Conservation (phyloP, 1,140 invertebrate genomes). For the Diachasma alloeum region DNA sequence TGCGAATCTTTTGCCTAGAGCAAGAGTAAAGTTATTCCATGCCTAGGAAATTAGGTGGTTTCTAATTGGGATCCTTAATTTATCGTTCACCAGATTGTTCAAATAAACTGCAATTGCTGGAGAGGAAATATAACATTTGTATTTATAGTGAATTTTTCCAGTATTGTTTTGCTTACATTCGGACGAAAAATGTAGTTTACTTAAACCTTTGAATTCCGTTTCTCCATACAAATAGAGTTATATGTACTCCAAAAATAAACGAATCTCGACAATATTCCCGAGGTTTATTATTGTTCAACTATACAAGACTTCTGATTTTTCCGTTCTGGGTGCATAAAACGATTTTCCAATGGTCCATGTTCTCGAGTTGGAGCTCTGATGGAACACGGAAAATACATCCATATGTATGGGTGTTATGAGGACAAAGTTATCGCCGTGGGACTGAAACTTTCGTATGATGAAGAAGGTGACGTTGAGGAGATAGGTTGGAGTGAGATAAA, state of each 20-base stretch:
- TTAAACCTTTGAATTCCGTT: too few relatives aligned
- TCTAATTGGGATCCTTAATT: background rate
- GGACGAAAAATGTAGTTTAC: too few relatives aligned
- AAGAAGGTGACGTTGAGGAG: constrained; percentile 9
- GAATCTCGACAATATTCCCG: background rate
- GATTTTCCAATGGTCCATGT: background rate
- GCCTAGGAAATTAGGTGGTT: constrained; percentile 35
- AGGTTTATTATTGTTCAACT: background rate
- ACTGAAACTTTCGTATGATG: constrained; percentile 1
- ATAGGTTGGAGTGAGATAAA: constrained; percentile 3
- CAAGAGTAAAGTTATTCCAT: constrained; percentile 41
- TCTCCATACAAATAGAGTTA: too few relatives aligned
- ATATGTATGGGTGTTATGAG: constrained; percentile 1
- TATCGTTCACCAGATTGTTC: constrained; percentile 3
- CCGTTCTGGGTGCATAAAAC: background rate
- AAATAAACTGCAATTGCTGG: too few relatives aligned
- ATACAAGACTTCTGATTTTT: background rate
- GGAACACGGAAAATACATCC: background rate
- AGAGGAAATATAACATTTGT: too few relatives aligned
- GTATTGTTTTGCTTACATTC: too few relatives aligned
- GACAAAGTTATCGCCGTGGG: constrained; percentile 7
- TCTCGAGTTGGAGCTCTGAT: background rate
- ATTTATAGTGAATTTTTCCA: too few relatives aligned
- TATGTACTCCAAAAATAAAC: too few relatives aligned
- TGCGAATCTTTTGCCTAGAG: constrained; percentile 32